Evolutionary conservation across 2,888 invertebrate species (phyloP).

Genomic region (Lasioglossum villosulum): DNA sequence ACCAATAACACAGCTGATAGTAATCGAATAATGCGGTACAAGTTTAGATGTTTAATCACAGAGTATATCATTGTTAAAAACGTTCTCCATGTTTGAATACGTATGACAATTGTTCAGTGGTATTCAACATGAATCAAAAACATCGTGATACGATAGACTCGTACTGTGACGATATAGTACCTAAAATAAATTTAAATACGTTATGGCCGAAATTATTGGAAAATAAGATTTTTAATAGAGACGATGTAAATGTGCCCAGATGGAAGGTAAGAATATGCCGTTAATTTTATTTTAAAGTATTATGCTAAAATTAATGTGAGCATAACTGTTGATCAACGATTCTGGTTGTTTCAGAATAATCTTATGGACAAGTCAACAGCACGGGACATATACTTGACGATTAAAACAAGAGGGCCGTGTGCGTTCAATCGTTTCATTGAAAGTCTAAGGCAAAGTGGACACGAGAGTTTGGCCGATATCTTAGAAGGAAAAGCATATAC

Average conservation of each 20-base stretch:
- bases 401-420: slow-evolving; percentile 80
- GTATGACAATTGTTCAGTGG: not conserved
- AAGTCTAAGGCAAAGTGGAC: slow-evolving; percentile 75
- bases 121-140: slow-evolving; percentile 73
- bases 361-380: slow-evolving; percentile 64
- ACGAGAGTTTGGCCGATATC: slow-evolving; percentile 71
- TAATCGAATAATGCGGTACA: not conserved
- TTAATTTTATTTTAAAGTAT: no score
- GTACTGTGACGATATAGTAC: slow-evolving; percentile 68
- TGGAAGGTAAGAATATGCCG: slow-evolving; percentile 75
- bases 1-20: not conserved
- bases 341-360: slow-evolving; percentile 64
- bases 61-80: not conserved
- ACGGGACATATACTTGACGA: slow-evolving; percentile 73
- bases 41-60: not conserved
- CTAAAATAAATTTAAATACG: slow-evolving; percentile 67
- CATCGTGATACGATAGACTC: slow-evolving; percentile 74
- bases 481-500: slow-evolving; percentile 58
- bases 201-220: slow-evolving; percentile 79
- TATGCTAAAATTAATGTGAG: no score
- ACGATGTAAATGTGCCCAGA: slow-evolving; percentile 77
- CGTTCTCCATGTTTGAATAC: not conserved
- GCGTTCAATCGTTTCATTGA: slow-evolving; percentile 77
- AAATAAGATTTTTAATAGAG: slow-evolving; percentile 76
- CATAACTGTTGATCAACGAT: not conserved